Evolutionary conservation across 2,888 invertebrate genomes (phyloP).

Genomic region (Tortrix viridana): DNA sequence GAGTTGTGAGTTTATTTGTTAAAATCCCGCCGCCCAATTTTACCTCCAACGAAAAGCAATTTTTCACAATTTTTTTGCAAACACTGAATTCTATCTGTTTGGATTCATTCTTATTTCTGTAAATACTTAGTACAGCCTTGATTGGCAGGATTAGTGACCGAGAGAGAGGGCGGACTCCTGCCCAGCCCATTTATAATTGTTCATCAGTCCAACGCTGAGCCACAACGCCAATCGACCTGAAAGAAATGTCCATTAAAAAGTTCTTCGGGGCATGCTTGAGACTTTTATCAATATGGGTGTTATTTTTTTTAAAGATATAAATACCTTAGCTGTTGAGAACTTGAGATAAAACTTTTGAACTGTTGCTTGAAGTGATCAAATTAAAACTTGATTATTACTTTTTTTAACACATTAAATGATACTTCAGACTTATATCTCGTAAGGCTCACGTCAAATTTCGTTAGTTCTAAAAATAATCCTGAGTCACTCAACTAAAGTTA

Average conservation of each 20-base stretch:
- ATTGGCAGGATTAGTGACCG: constrained; percentile 26
- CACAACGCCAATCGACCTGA: constrained; percentile 9
- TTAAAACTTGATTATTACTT: no score
- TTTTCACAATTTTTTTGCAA: no score
- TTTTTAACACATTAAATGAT: no score
- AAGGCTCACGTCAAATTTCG: no score
- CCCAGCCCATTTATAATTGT: constrained; percentile 34
- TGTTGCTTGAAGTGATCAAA: no score
- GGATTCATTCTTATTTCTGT: constrained; percentile 6
- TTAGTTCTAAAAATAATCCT: no score
- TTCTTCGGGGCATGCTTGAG: neutral
- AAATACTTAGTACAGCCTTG: constrained; percentile 21
- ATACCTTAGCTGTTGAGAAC: neutral
- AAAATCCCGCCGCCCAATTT: no score
- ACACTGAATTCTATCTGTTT: neutral
- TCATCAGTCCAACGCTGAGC: constrained; percentile 27
- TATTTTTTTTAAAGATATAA: neutral
- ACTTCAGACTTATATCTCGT: no score
- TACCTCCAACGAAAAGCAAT: no score
- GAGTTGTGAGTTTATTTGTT: no score
- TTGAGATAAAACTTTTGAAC: neutral
- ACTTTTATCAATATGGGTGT: neutral
- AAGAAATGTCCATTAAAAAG: constrained; percentile 13
- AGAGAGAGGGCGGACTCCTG: constrained; percentile 4
- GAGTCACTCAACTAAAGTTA: no score